Evolutionary conservation across 2,113 vertebrate species (phyloP).

Genomic region (Sander lucioperca): DNA sequence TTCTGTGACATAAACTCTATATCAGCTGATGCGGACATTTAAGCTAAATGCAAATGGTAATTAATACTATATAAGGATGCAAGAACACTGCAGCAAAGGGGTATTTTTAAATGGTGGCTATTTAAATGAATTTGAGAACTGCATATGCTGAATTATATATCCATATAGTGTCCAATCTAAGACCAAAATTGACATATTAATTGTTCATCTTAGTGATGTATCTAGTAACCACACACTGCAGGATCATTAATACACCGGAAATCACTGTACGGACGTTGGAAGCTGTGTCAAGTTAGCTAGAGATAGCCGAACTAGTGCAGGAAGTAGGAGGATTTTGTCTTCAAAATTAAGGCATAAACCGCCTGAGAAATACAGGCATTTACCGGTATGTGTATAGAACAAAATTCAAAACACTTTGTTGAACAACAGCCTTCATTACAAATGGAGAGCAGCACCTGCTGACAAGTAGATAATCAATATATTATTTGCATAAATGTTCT

Average conservation of each 20-base stretch:
- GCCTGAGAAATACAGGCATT: neutral
- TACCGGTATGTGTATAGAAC: no score
- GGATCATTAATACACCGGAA: constrained; percentile 73
- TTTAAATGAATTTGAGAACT: neutral
- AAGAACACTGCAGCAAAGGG: neutral
- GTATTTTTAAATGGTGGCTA: neutral
- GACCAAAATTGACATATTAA: neutral
- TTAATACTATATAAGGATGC: neutral
- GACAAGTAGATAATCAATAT: neutral
- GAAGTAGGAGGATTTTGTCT: constrained; percentile 3
- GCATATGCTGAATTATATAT: neutral
- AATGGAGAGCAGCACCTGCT: neutral
- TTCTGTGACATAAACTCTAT: neutral
- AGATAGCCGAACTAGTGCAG: neutral
- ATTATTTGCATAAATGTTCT: neutral
- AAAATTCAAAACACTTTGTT: neutral
- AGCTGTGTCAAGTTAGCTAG: constrained; percentile 31
- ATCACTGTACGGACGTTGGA: constrained; percentile 19
- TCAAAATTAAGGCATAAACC: neutral
- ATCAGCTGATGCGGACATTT: neutral
- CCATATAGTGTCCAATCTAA: neutral
- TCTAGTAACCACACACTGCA: neutral
- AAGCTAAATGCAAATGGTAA: neutral
- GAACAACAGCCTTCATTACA: no score
- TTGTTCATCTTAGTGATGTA: neutral